Evolutionary conservation across 2,113 vertebrate genomes (phyloP).

Genomic region (Carassius carassius): DNA sequence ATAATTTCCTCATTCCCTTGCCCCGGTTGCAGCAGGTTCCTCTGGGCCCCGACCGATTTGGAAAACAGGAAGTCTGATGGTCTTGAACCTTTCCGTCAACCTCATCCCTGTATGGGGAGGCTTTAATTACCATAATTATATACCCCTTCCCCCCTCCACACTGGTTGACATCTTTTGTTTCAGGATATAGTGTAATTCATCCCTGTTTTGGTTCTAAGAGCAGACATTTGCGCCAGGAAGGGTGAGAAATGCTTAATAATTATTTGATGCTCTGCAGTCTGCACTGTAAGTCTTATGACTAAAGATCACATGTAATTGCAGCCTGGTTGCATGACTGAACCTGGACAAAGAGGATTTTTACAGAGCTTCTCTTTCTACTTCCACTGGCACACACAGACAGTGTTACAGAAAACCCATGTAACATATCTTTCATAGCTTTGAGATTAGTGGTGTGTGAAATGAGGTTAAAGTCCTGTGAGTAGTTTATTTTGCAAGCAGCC

Average conservation of each 20-base stretch:
- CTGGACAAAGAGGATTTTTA: conserved; percentile 20
- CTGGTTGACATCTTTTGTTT: conserved; percentile 31
- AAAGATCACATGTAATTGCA: background rate
- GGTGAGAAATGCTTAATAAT: conserved; percentile 16
- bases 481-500: background rate
- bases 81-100: conserved; percentile 35
- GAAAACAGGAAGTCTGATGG: conserved; percentile 35
- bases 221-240: too few relatives aligned
- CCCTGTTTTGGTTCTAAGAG: background rate
- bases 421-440: background rate
- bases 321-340: conserved; percentile 24
- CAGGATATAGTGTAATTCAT: background rate
- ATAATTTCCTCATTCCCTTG: conserved; percentile 62
- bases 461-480: background rate
- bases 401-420: background rate
- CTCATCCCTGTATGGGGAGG: conserved; percentile 36
- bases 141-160: background rate
- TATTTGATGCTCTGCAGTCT: background rate
- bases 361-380: background rate
- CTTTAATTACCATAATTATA: conserved; percentile 45
- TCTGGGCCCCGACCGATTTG: conserved; percentile 23
- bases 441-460: background rate
- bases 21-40: conserved; percentile 33
- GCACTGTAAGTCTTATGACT: conserved; percentile 30
- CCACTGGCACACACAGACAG: too few relatives aligned